phyloP scores from a whole-genome alignment of 2,113 vertebrate genomes.

The Mus pahari region DNA sequence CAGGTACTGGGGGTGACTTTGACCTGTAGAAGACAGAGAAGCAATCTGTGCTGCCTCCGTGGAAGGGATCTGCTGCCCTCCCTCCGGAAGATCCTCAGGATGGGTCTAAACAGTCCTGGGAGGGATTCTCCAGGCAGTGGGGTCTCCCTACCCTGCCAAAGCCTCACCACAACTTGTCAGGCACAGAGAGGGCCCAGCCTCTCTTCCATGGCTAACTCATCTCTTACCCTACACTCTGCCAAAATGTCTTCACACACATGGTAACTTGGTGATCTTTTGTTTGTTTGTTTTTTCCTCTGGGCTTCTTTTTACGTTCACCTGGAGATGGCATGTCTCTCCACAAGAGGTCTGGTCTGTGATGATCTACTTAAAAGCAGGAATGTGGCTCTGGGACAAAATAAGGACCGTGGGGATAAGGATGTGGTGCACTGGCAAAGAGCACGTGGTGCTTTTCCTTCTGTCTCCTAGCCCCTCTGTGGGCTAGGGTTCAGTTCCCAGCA shows the following conservation, averaged over 20 bases:
- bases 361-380: background rate
- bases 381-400: background rate
- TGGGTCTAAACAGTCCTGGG: background rate
- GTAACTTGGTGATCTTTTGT: background rate
- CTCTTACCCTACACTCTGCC: background rate
- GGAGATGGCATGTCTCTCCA: background rate
- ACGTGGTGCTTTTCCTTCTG: background rate
- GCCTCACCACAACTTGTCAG: too few species aligned
- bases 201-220: background rate
- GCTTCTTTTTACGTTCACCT: background rate
- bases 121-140: accelerated
- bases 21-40: background rate
- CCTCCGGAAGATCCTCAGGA: background rate
- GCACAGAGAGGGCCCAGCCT: background rate
- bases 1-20: background rate
- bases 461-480: too few species aligned
- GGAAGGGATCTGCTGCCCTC: background rate
- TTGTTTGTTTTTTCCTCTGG: background rate
- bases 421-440: background rate
- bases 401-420: background rate
- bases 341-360: background rate
- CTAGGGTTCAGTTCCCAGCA: background rate
- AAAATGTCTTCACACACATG: background rate
- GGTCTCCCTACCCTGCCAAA: background rate
- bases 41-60: accelerated